phyloP scores from a whole-genome alignment of 2,888 invertebrate genomes.

The Lacanobia oleracea region DNA sequence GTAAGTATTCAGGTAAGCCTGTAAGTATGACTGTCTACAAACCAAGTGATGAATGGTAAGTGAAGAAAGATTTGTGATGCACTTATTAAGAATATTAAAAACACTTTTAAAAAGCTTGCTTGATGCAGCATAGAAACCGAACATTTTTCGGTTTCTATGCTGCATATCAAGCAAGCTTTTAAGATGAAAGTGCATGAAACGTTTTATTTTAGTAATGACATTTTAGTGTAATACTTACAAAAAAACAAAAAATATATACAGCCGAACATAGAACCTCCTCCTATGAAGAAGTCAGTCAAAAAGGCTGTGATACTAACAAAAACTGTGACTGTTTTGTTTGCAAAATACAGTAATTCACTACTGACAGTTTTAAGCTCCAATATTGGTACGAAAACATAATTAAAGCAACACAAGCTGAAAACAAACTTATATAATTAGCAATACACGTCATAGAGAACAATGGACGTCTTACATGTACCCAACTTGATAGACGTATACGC shows the following conservation, averaged over 20 bases:
- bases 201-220: too few species aligned
- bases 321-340: not conserved
- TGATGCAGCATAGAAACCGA: not conserved
- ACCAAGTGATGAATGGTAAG: not conserved
- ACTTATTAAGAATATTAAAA: not conserved
- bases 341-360: not conserved
- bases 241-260: too few species aligned
- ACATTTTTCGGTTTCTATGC: not conserved
- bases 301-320: not conserved
- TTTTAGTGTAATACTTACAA: not conserved
- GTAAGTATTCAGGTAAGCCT: slow-evolving; percentile 54
- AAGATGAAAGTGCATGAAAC: not conserved
- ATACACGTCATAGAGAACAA: slow-evolving; percentile 55
- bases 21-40: slow-evolving; percentile 39
- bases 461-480: slow-evolving; percentile 49
- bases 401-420: slow-evolving; percentile 13
- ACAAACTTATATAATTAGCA: slow-evolving; percentile 51
- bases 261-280: too few species aligned
- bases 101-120: not conserved
- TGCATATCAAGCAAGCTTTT: not conserved
- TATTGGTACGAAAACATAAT: slow-evolving; percentile 6
- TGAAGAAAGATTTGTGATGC: slow-evolving; percentile 4
- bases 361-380: slow-evolving; percentile 9
- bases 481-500: slow-evolving; percentile 56
- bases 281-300: too few species aligned